Evolutionary conservation across 1,140 invertebrate genomes (phyloP), one percentile per base, ranked within the genome.

Genomic region (Brachionus rotundiformis): DNA sequence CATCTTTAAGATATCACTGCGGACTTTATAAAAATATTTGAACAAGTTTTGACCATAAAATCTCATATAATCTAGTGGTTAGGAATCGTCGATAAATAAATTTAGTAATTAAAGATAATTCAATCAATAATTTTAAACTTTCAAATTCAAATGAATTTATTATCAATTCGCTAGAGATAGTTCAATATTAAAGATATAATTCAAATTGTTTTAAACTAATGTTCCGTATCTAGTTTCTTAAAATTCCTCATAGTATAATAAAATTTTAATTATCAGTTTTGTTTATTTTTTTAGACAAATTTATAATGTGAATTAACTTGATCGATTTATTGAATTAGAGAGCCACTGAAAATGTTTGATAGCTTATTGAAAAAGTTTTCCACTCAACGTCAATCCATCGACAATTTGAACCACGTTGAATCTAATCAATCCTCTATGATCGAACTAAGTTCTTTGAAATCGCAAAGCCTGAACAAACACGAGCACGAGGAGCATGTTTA

Each of bases 291-390:
- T 41, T 25, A 73, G 19, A 25, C 25, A 44, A 73, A 44, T 27
- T 68, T 73, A 73, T 73, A 47, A 73, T 73, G 68, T 73, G 25
- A 73, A 73, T 44, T 23, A 13, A 73, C 3, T 44, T 73, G 19
- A 13, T 5, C 29, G n/a, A 63, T 29, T 63, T n/a, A 68, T 36
- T 36, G 2, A 1, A 68, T 19, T 13, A 41, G n/a, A 44, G 16
- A 73, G 33, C 19, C 36, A 47, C 23, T 4, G 4, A 27, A 41
- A 47, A 73, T 73, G 68, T 44, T 73, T 41, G 36, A 73, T 44
- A 73, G 39, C 25, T 44, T 73, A 27, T 7, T 73, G 4, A 73
- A 73, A 73, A 73, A 73, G 29, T 47, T 73, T 25, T 44, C 68
- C 10, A 44, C 16, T 47, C 68, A 73, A 73, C 63, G 63, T 5